phyloP scores from a whole-genome alignment of 1,140 invertebrate genomes.

The Ceratoteleas bidentatus region DNA sequence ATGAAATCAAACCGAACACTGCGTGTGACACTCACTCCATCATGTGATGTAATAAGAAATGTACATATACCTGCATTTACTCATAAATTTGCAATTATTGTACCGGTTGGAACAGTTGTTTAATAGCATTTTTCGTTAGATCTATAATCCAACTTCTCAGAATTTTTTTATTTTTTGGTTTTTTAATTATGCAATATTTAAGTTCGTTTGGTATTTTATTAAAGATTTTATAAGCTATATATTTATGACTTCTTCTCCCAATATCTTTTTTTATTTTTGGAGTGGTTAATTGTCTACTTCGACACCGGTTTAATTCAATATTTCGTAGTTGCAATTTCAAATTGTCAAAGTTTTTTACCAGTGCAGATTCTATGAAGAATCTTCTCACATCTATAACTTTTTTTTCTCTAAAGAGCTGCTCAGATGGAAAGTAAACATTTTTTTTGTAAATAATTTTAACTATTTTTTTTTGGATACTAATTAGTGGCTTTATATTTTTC shows the following conservation, averaged over 20 bases:
- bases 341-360: constrained; percentile 1
- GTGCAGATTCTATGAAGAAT: not conserved
- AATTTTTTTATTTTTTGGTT: constrained; percentile 1
- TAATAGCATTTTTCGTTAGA: not conserved
- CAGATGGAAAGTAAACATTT: not conserved
- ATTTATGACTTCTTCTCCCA: not conserved
- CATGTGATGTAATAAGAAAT: not conserved
- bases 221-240: not conserved
- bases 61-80: not conserved
- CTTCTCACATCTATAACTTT: not conserved
- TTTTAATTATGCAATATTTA: constrained; percentile 7
- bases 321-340: not conserved
- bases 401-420: not conserved
- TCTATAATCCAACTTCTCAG: constrained; percentile 1
- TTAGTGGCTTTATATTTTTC: not conserved
- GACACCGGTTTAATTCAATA: not conserved
- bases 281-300: not conserved
- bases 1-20: no score
- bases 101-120: constrained; percentile 2
- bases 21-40: no score
- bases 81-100: not conserved
- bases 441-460: constrained; percentile 18
- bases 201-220: not conserved
- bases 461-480: constrained; percentile 16
- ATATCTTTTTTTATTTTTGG: constrained; percentile 6